Conservation (phyloP, 2,888 invertebrate species). For the Cheilosia soror region DNA sequence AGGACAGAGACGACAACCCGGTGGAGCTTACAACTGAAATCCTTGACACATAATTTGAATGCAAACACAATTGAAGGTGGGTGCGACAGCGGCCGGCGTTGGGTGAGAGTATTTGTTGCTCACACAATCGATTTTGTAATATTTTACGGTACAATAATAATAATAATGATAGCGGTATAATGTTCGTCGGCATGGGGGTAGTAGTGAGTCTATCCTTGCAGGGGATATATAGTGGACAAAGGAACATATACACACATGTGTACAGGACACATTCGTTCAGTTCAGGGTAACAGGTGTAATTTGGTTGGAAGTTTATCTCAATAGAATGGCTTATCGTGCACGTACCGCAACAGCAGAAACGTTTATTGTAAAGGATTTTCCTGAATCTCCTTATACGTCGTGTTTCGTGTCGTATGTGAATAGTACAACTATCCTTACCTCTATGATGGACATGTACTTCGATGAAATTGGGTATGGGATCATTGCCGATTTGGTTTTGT, state of each 20-base stretch:
- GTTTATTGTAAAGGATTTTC: constrained; percentile 54
- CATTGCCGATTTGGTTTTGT: background rate
- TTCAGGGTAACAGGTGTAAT: constrained; percentile 60
- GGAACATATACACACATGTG: constrained; percentile 18
- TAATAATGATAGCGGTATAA: constrained; percentile 62
- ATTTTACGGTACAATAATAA: constrained; percentile 63
- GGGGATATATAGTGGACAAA: constrained; percentile 25
- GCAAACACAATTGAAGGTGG: constrained; percentile 40
- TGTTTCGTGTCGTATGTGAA: no score
- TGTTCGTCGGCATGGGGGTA: constrained; percentile 10
- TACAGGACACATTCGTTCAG: background rate
- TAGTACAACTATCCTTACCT: background rate
- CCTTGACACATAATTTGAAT: constrained; percentile 64
- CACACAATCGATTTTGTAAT: constrained; percentile 66
- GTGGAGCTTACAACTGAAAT: constrained; percentile 23
- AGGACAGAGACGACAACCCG: constrained; percentile 22
- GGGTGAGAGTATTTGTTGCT: constrained; percentile 38
- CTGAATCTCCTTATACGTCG: constrained; percentile 24
- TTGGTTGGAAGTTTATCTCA: constrained; percentile 57
- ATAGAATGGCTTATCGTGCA: constrained; percentile 56
- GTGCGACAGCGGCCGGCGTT: no score
- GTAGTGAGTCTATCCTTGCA: constrained; percentile 16
- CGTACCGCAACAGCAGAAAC: constrained; percentile 45
- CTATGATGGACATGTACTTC: background rate
- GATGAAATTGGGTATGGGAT: background rate